phyloP scores from a whole-genome alignment of 2,113 vertebrate genomes.

The Zeus faber region DNA sequence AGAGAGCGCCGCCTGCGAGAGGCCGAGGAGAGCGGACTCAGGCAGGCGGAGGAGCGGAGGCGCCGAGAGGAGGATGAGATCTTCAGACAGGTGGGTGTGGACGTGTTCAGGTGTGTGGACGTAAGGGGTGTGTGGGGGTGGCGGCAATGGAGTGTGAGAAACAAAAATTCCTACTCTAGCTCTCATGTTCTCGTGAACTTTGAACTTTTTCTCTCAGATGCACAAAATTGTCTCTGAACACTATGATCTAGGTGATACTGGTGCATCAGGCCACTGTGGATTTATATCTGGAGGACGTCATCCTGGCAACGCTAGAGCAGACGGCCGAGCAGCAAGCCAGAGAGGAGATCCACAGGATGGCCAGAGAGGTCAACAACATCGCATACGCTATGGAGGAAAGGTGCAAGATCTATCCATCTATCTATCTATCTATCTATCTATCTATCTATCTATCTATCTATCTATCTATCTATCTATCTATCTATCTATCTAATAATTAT shows the following conservation, averaged over 20 bases:
- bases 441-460: neutral
- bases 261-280: constrained; percentile 88
- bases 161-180: too few relatives aligned
- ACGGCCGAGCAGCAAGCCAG: constrained; percentile 86
- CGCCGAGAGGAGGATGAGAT: constrained; percentile 84
- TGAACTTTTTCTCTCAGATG: too few relatives aligned
- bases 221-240: too few relatives aligned
- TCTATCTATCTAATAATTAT: constrained; percentile 1
- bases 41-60: constrained; percentile 82
- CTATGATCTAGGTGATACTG: constrained; percentile 88
- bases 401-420: constrained; percentile 54
- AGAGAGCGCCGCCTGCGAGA: constrained; percentile 82
- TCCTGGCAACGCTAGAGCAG: constrained; percentile 73
- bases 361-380: constrained; percentile 84
- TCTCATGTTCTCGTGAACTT: too few relatives aligned
- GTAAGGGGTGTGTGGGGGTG: constrained; percentile 52
- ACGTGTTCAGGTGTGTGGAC: constrained; percentile 54
- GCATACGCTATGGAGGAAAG: constrained; percentile 83
- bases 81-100: constrained; percentile 81
- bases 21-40: constrained; percentile 87
- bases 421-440: constrained; percentile 10
- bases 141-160: too few relatives aligned
- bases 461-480: constrained; percentile 9
- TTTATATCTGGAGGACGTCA: constrained; percentile 88
- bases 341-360: constrained; percentile 81